phyloP scores from a whole-genome alignment of 2,888 invertebrate genomes.

The Leistus spinibarbis region DNA sequence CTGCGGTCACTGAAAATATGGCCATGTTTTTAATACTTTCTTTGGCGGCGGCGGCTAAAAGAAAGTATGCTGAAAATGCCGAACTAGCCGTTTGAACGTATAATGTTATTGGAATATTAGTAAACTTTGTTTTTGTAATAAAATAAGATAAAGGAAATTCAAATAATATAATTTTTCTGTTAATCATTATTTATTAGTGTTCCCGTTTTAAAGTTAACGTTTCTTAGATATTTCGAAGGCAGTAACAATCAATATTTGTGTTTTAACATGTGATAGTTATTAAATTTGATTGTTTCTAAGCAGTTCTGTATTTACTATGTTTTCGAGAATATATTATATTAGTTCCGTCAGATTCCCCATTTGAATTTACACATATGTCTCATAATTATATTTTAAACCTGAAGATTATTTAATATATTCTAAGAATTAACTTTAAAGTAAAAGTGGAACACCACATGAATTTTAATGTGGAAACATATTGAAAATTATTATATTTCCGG shows the following conservation, averaged over 20 bases:
- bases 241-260: not conserved
- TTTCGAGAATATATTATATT: not conserved
- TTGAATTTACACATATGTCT: not conserved
- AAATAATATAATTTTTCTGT: not conserved
- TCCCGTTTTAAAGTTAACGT: not conserved
- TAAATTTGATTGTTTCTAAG: not conserved
- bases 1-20: not conserved
- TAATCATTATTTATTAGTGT: not conserved
- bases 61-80: too few relatives aligned
- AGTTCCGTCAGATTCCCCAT: not conserved
- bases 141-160: too few relatives aligned
- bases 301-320: not conserved
- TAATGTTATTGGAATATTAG: too few relatives aligned
- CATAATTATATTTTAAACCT: too few relatives aligned
- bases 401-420: not conserved
- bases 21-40: too few relatives aligned
- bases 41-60: too few relatives aligned
- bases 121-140: too few relatives aligned
- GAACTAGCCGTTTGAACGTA: too few relatives aligned
- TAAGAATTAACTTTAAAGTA: not conserved
- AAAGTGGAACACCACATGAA: not conserved
- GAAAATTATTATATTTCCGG: too few relatives aligned
- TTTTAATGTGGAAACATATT: not conserved
- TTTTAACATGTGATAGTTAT: not conserved
- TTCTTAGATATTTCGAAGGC: not conserved